Evolutionary conservation across 2,888 invertebrate genomes (phyloP).

Genomic region (Latheticus oryzae): DNA sequence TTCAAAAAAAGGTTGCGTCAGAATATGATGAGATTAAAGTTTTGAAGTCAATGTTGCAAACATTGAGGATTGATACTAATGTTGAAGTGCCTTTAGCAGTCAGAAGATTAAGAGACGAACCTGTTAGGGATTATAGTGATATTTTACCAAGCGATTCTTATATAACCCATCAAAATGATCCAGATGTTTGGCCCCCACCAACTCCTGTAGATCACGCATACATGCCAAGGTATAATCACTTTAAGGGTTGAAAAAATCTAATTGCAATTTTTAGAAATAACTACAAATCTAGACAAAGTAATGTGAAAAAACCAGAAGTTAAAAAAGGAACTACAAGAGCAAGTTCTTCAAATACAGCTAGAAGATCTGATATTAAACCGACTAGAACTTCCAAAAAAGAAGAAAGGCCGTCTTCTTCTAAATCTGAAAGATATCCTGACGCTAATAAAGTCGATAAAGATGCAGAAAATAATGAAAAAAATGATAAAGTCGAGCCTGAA

Average conservation of each 20-base stretch:
- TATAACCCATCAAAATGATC: slow-evolving; percentile 76
- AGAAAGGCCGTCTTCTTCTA: slow-evolving; percentile 62
- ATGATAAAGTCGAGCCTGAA: slow-evolving; percentile 65
- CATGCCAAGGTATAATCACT: slow-evolving; percentile 62
- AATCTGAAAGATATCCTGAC: slow-evolving; percentile 61
- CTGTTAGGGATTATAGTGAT: slow-evolving; percentile 76
- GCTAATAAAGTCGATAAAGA: slow-evolving; percentile 65
- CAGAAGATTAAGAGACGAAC: slow-evolving; percentile 66
- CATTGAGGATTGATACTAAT: slow-evolving; percentile 78
- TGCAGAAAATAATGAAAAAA: slow-evolving; percentile 74
- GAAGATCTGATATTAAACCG: slow-evolving; percentile 54
- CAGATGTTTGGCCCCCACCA: slow-evolving; percentile 90
- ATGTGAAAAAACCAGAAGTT: slow-evolving; percentile 57
- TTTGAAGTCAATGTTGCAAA: slow-evolving; percentile 79
- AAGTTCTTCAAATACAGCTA: slow-evolving; percentile 60
- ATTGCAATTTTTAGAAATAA: slow-evolving; percentile 49
- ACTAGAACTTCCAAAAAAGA: slow-evolving; percentile 58
- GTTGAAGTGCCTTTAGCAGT: slow-evolving; percentile 67
- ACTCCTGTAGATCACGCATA: slow-evolving; percentile 79
- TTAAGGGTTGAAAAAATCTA: neutral
- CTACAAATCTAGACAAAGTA: slow-evolving; percentile 56
- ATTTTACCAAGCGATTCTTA: slow-evolving; percentile 75
- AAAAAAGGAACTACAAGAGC: slow-evolving; percentile 62
- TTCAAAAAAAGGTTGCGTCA: slow-evolving; percentile 87
- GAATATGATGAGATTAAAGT: slow-evolving; percentile 94